Base-by-base conservation (phyloP, 2,797 vertebrate genomes). In the Sebastes glaucus region DNA sequence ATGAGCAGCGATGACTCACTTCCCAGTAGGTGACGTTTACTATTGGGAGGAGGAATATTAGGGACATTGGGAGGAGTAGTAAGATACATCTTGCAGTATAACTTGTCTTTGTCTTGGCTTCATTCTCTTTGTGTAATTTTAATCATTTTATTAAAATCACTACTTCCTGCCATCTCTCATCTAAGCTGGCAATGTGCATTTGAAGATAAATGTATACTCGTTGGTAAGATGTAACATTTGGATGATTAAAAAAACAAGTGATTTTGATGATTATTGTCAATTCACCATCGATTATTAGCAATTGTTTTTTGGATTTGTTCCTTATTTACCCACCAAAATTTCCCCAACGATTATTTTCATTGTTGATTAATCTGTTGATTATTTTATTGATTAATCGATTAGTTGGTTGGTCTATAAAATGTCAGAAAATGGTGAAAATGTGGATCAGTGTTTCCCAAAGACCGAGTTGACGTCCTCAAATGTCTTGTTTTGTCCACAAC, bases 1-100 rank as follows among this genome's bases (percentile, higher is more conserved):
- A 79, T 72, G 81, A 82, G 49, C 62, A 46, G 77, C 49, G 14
- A 2, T 89, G 93, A 92, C 69, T 93, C 92, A 90, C 82, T 89
- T 88, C 82, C 75, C 49, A 71, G 80, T 67, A 32, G 28, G 75
- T 71, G 73, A 82, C 53, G 57, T 68, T 67, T 13, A 32, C 18
- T 68, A 14, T 64, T 1, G 1, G 20, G 16, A 60, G 16, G 16
- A 60, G 52, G 35, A 70, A 20, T 70, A 22, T 61, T 35, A 11
- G 4, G 3, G 49, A 59, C 42, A 71, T 55, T 55, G 16, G 52
- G 38, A 81, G 25, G 28, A 75, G 60, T 33, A 16, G 69, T 38
- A 6, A 11, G 14, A 32, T 11, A 0, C 7, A 8, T 81, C 46
- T 25, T 14, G 27, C 3, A 8, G 1, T 27, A 52, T n/a, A n/a